These are phyloP conservation scores for Potamarius usumacintae DNA, from an alignment of 2,113 vertebrate genomes.

Conservation along the genomic window DNA sequence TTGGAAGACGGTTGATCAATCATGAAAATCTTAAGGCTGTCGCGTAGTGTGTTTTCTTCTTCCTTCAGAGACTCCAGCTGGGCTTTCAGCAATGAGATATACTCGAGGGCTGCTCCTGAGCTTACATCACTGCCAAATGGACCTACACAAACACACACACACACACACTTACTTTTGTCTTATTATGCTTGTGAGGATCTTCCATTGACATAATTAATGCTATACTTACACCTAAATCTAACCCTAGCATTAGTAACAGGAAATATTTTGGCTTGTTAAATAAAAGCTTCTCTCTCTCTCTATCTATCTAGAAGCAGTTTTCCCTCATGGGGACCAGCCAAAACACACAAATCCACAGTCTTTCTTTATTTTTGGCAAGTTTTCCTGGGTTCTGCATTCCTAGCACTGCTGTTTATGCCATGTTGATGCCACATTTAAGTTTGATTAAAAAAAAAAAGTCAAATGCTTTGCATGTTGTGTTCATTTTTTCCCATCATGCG, in stretches of 20 bases:
- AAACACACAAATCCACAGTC: background rate
- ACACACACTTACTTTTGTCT: too few species aligned
- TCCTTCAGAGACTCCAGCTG: constrained; percentile 68
- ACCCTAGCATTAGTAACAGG: too few species aligned
- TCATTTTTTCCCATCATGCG: constrained; percentile 5
- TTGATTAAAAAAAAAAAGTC: background rate
- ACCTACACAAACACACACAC: constrained; percentile 65
- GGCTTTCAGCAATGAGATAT: constrained; percentile 60
- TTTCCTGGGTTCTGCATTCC: background rate
- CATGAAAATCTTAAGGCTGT: constrained; percentile 76
- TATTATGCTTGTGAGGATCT: too few species aligned
- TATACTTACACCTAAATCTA: too few species aligned
- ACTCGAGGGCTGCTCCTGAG: constrained; percentile 63
- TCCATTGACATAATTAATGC: too few species aligned
- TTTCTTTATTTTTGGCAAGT: background rate
- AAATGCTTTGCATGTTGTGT: background rate
- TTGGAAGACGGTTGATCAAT: constrained; percentile 75
- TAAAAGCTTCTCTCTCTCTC: too few species aligned
- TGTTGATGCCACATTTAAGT: background rate
- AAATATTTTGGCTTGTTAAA: too few species aligned
- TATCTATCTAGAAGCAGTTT: too few species aligned
- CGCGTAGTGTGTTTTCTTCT: constrained; percentile 69
- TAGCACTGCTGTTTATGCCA: background rate
- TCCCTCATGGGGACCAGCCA: too few species aligned
- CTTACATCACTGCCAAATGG: constrained; percentile 70